Evolutionary conservation across 2,797 vertebrate species (phyloP).

Genomic region (Amniataba percoides): DNA sequence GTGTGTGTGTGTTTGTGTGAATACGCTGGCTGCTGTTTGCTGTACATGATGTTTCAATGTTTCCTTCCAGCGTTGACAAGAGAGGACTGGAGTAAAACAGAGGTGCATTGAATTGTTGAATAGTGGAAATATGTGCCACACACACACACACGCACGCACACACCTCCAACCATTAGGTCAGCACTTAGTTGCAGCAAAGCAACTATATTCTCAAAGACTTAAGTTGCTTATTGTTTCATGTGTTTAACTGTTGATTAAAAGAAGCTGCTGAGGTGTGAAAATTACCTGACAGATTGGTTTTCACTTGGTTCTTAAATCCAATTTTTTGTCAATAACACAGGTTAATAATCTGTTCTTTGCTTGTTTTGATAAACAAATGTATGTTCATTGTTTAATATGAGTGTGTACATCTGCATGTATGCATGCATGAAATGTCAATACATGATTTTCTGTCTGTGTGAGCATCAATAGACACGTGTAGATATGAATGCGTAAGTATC

Average conservation of each 20-base stretch:
- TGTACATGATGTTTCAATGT: constrained; percentile 68
- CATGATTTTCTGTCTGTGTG: not conserved
- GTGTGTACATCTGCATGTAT: not conserved
- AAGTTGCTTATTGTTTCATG: not conserved
- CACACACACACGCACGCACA: not conserved
- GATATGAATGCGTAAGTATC: constrained; percentile 33
- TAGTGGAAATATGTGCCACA: constrained; percentile 1
- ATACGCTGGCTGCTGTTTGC: constrained; percentile 60
- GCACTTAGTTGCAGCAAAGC: constrained; percentile 5
- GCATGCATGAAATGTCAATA: constrained; percentile 46
- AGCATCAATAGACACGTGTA: constrained; percentile 37
- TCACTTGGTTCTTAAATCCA: not conserved
- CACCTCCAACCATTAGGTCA: constrained; percentile 43
- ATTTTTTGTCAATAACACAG: not conserved
- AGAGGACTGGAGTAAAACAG: constrained; percentile 45
- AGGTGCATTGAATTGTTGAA: constrained; percentile 52
- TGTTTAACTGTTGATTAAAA: constrained; percentile 32
- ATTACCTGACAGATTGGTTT: not conserved
- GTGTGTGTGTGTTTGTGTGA: constrained; percentile 23
- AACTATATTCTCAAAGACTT: not conserved
- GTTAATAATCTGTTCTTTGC: not conserved
- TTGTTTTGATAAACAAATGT: not conserved
- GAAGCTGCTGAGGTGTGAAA: not conserved
- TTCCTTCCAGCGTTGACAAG: constrained; percentile 65
- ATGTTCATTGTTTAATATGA: not conserved